Evolutionary conservation across 2,888 invertebrate genomes (phyloP), one percentile per base, ranked within the genome.

Genomic region (Chrysomela aeneicollis): DNA sequence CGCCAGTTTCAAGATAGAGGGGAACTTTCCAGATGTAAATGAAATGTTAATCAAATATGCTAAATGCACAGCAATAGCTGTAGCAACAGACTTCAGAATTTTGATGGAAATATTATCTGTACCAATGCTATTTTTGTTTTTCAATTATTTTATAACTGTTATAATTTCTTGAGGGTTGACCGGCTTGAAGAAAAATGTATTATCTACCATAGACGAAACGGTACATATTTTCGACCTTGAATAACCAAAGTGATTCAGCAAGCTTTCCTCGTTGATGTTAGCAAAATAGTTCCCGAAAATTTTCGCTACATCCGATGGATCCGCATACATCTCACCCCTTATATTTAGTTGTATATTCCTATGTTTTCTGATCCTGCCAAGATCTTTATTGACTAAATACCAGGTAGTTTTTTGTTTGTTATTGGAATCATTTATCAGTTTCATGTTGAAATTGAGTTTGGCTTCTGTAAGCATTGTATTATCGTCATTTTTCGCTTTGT

Each of bases 141-240:
- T 49, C 49, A 49, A 12, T 1, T 49, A 2, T 49, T 49, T 42
- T 6, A 35, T 35, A 2, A 35, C 32, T 35, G 15, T 15, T 8
- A 15, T 42, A 15, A 42, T 15, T 15, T 42, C 42, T 15, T 42
- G 19, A 49, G 49, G 49, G 1, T 18, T 49, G 2, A 49, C 49
- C 21, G 49, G 49, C 1, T 49, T 19, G 49, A 49, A 49, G 49
- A 49, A 49, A 49, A 49, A 49, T 2, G 49, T 5, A 9, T 49
- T 49, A 19, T 18, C 12, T 19, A 9, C 19, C 49, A 19, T 19
- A 19, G 49, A 12, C 6, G 49, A 19, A 49, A 49, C 19, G 19
- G 49, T 49, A 19, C 49, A 49, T 19, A 3, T 21, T 19, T 19
- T 18, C 15, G 49, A 49, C 19, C 18, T 49, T 2, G 49, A 19